Evolutionary conservation across 2,888 invertebrate genomes (phyloP), one percentile per base, ranked within the genome.

Genomic region (Cryptus viduatorius): DNA sequence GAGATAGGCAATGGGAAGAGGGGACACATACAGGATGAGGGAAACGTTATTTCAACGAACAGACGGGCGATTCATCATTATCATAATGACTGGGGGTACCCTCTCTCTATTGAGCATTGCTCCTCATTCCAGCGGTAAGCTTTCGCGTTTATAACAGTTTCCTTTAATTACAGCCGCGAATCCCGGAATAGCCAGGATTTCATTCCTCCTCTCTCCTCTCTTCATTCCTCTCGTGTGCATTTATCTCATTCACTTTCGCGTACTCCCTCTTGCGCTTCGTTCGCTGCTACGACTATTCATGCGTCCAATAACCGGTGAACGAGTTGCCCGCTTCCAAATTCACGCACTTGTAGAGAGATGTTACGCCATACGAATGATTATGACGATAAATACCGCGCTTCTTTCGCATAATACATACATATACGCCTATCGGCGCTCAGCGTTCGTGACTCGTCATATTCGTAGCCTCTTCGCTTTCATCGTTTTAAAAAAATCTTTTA

Each of bases 1-100:
- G 37, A 16, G 42, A n/a, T 37, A 10, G 53, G 7, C 24, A 24
- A 24, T 24, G 24, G 1, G n/a, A 64, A 4, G 24, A 4, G 24
- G 37, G 48, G 7, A 12, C 12, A 50, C 16, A 69, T 68, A 50
- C 48, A 42, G 48, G 37, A 67, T 56, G 53, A 65, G 68, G 42
- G 61, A 31, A 50, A 77, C 64, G 76, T 50, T 64, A 79, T 82
- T 80, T 46, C 68, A 61, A 46, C 69, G 72, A 42, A 59, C 68
- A 75, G 85, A 84, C 79, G 72, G 79, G 82, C 81, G 79, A 59
- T 84, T 84, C 75, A 86, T 86, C 84, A 86, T 86, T 86, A 86
- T 86, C 78, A 81, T 82, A 86, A 84, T 84, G 86, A 82, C 81
- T 77, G 71, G 7, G 59, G 31, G 75, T 65, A 67, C 37, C 76